phyloP scores from a whole-genome alignment of 2,113 vertebrate species.

The Lepus americanus region DNA sequence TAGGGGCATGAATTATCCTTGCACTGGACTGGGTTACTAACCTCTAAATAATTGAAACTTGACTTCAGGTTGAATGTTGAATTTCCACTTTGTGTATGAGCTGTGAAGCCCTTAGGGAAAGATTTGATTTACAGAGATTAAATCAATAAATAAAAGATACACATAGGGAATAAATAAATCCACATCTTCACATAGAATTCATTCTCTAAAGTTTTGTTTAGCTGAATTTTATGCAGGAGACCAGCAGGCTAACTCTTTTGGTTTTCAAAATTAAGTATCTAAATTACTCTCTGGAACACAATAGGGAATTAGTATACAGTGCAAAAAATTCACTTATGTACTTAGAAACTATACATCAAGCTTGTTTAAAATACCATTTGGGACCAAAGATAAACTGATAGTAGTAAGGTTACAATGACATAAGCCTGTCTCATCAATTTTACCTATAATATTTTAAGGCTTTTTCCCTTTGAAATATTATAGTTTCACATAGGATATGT shows the following conservation, averaged over 20 bases:
- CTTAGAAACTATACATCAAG: neutral
- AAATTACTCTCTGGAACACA: neutral
- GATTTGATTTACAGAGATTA: slow-evolving; percentile 66
- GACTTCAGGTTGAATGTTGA: slow-evolving; percentile 62
- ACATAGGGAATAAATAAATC: slow-evolving; percentile 36
- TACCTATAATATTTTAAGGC: neutral
- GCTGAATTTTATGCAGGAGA: slow-evolving; percentile 6
- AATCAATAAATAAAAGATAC: slow-evolving; percentile 68
- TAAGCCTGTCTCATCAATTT: neutral
- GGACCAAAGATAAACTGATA: neutral
- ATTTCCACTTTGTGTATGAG: neutral
- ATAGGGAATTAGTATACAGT: neutral
- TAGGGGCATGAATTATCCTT: slow-evolving; percentile 28
- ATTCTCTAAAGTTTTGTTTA: slow-evolving; percentile 32
- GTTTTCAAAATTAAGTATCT: slow-evolving; percentile 23
- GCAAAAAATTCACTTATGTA: neutral
- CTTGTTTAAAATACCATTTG: neutral
- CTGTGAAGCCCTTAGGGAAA: slow-evolving; percentile 13
- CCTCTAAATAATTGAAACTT: slow-evolving; percentile 63
- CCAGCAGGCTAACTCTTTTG: neutral
- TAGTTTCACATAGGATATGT: neutral
- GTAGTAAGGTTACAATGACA: neutral
- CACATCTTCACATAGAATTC: neutral
- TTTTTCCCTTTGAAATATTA: neutral
- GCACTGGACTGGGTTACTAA: neutral